These are phyloP conservation scores for Danionella dracula DNA, from an alignment of 2,797 vertebrate genomes.

Conservation along the genomic window DNA sequence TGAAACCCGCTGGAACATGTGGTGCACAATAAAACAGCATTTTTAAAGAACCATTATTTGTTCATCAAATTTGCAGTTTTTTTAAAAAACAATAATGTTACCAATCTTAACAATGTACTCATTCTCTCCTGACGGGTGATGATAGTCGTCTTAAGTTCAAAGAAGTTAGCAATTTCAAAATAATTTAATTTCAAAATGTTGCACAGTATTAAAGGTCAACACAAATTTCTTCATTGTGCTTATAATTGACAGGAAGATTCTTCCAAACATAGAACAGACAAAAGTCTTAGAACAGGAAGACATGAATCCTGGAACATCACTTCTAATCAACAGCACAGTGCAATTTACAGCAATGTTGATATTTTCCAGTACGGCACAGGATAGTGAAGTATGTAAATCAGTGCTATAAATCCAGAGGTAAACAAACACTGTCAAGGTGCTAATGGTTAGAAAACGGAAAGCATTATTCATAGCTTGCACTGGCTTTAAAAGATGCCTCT, in stretches of 20 bases:
- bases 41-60: too few relatives aligned
- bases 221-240: too few relatives aligned
- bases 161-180: not conserved
- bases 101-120: not conserved
- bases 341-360: constrained; percentile 28
- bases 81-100: too few relatives aligned
- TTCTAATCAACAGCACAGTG: constrained; percentile 5
- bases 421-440: constrained; percentile 11
- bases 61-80: too few relatives aligned
- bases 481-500: constrained; percentile 1
- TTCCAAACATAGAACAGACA: too few relatives aligned
- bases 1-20: too few relatives aligned
- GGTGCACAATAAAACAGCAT: too few relatives aligned
- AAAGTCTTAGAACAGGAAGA: not conserved
- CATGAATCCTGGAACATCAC: constrained; percentile 16
- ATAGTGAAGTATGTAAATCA: constrained; percentile 4
- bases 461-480: not conserved
- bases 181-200: not conserved
- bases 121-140: not conserved
- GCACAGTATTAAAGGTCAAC: not conserved
- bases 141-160: not conserved
- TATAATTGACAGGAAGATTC: too few relatives aligned
- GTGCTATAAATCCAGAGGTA: constrained; percentile 7
- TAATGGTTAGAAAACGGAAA: constrained; percentile 19
- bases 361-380: constrained; percentile 13